Evolutionary conservation across 2,888 invertebrate genomes (phyloP).

Genomic region (Capitulum mitella): DNA sequence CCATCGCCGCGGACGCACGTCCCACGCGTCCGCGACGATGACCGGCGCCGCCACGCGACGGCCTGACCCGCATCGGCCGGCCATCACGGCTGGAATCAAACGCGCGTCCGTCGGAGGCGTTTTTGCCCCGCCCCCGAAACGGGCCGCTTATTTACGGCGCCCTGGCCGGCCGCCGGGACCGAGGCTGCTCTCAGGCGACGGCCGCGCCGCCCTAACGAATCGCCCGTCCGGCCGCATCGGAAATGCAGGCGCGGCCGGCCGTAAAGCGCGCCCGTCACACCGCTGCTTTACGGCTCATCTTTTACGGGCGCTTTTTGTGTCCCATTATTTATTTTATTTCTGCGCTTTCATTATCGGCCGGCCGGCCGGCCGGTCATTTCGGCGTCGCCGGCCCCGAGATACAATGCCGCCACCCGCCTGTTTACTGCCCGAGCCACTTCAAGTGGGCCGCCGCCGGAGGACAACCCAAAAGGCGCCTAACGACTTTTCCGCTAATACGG

Average conservation of each 20-base stretch:
- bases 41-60: neutral
- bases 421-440: neutral
- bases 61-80: neutral
- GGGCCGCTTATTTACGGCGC: neutral
- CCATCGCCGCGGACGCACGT: no score
- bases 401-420: constrained; percentile 7
- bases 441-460: neutral
- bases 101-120: constrained; percentile 1
- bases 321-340: constrained; percentile 12
- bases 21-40: neutral
- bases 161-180: neutral
- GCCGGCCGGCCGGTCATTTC: neutral
- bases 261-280: neutral
- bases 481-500: constrained; percentile 4
- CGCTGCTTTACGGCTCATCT: constrained; percentile 14
- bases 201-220: neutral
- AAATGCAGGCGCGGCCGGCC: constrained; percentile 1
- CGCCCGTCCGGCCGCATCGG: neutral
- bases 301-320: constrained; percentile 6
- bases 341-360: neutral
- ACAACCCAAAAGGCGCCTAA: neutral
- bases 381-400: neutral
- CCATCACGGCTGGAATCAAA: neutral
- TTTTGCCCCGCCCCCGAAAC: neutral
- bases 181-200: no score